Base-by-base conservation (phyloP, 2,888 invertebrate genomes). In the Drosophila anceps region DNA sequence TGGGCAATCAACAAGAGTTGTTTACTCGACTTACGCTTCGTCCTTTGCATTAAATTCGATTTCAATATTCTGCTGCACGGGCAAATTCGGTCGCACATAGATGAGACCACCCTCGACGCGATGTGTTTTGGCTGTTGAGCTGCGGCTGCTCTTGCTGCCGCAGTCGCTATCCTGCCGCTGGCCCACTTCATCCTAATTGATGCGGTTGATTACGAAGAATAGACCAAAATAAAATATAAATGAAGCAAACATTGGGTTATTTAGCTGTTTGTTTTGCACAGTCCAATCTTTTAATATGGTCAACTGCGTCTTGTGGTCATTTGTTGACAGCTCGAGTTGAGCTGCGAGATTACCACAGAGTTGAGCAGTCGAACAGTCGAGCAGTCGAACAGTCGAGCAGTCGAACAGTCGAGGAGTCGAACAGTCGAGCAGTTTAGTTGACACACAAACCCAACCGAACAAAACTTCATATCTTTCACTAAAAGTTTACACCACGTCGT, bases 21-120 rank as follows among this genome's bases (percentile, higher is more conserved):
- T 73, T 71, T 77, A 65, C 39, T 69, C 33, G 54, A 85, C 94
- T 94, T 93, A 95, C 95, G 90, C 91, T 82, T 94, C 93, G 91
- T 95, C 94, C 88, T 95, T 95, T 69, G 93, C 93, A 87, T 93
- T 94, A 92, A 94, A 94, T 58, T 94, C 93, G 84, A 95, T 94
- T 91, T 90, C 94, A 93, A 80, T 93, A 86, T 66, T 93, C 84
- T 73, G 93, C 82, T 79, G 93, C 91, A 72, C 65, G 83, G 93
- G 87, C 93, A 94, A 61, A 93, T 93, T 66, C 90, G 94, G 70
- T 93, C 94, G 58, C 31, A 81, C 79, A 72, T 94, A 94, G 66
- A 95, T 94, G 33, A 95, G 93, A 10, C 95, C 95, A 31, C 94
- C 93, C 84, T 95, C 93, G 24, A 91, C 81, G 92, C 92, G 93